Evolutionary conservation across 1,140 invertebrate genomes (phyloP), one percentile per base, ranked within the genome.

Genomic region (Drepana arcuata): DNA sequence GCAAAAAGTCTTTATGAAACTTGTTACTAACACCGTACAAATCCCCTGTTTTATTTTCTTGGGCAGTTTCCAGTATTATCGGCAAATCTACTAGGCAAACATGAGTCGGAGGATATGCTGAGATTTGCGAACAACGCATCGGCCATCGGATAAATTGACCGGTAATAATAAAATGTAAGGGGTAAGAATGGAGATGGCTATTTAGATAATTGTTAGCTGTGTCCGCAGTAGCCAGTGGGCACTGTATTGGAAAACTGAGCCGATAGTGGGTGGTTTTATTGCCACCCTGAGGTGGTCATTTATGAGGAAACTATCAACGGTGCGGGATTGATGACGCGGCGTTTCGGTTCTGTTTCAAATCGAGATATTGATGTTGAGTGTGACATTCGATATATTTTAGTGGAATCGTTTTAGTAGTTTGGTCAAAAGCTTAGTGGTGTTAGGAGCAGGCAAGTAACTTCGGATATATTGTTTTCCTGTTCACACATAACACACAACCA

Each of bases 131-230:
- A 78, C 71, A 59, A 34, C 50, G 44, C 35, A 47, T 33, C 34
- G 37, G 40, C 63, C 35, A 67, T 63, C 57, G 61, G 74, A 82
- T 75, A 82, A 79, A 82, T 82, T 73, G 78, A 74, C 72, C 72
- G 78, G 78, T 75, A 75, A 79, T 82, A 79, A 82, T 73, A 79
- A 81, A 79, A 81, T 66, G 78, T 79, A 82, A 79, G 74, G 78
- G 78, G 72, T 75, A 82, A 78, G 70, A 78, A 78, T 78, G 73
- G 73, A 82, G 78, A 82, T 82, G 61, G 75, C 74, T 68, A 82
- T 82, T 82, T 79, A 82, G 78, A 82, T 82, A 82, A 82, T 82
- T 82, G 73, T 75, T 70, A 41, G 74, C 70, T 67, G 49, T 72
- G 60, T 48, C 71, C 10, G 6, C 44, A 45, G 24, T 37, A 27